Evolutionary conservation across 1,140 invertebrate species (phyloP).

Genomic region (Cecropterus lyciades): DNA sequence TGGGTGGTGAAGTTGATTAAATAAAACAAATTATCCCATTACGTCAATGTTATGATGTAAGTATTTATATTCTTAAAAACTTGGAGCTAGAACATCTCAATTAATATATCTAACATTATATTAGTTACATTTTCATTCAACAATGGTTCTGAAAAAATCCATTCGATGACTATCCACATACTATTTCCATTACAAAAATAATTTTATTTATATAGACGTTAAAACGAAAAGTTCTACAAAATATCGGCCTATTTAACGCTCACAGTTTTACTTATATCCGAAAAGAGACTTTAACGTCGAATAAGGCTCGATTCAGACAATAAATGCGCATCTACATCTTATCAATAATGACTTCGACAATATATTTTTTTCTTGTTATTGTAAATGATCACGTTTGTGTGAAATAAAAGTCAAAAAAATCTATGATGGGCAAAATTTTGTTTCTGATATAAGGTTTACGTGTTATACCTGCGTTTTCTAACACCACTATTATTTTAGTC

Average conservation of each 20-base stretch:
- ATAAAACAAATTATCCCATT: slow-evolving; percentile 49
- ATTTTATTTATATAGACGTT: slow-evolving; percentile 59
- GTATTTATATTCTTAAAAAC: slow-evolving; percentile 77
- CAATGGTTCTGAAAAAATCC: slow-evolving; percentile 54
- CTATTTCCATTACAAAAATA: slow-evolving; percentile 77
- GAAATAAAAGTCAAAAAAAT: too few relatives aligned
- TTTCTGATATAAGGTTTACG: too few relatives aligned
- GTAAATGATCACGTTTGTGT: too few relatives aligned
- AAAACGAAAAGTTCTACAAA: slow-evolving; percentile 41
- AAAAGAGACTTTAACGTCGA: slow-evolving; percentile 36
- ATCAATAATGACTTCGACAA: too few relatives aligned
- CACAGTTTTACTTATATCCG: slow-evolving; percentile 28
- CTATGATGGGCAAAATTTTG: too few relatives aligned
- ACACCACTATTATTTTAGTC: slow-evolving; percentile 34
- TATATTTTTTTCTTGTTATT: too few relatives aligned
- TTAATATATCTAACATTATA: slow-evolving; percentile 73
- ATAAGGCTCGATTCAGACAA: slow-evolving; percentile 34
- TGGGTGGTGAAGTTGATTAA: slow-evolving; percentile 26
- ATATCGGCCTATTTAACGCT: slow-evolving; percentile 40
- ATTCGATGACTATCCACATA: slow-evolving; percentile 48
- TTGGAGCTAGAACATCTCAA: slow-evolving; percentile 77
- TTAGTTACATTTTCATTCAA: slow-evolving; percentile 64
- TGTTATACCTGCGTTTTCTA: too few relatives aligned
- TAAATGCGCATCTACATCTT: background rate
- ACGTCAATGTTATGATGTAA: slow-evolving; percentile 57